phyloP scores from a whole-genome alignment of 2,113 vertebrate genomes.

The Rhinoptilus africanus region DNA sequence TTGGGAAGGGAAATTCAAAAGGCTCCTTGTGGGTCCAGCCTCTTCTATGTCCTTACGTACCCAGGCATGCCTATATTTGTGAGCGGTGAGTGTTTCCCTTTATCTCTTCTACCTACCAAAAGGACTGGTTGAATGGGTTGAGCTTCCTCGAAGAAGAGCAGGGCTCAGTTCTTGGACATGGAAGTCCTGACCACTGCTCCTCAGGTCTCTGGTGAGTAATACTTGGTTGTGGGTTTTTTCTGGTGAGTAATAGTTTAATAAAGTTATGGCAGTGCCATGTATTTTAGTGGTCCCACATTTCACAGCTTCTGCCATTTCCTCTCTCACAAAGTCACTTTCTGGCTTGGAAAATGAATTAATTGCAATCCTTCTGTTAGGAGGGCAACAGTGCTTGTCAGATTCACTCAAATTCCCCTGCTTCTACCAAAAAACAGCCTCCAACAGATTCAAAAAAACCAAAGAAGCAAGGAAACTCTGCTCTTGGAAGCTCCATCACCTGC shows the following conservation, averaged over 20 bases:
- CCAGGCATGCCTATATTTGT: fast-evolving
- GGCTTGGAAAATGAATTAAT: background rate
- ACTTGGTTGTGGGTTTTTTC: background rate
- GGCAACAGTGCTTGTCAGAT: background rate
- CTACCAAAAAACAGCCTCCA: background rate
- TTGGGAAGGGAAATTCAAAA: background rate
- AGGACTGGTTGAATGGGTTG: background rate
- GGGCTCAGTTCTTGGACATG: background rate
- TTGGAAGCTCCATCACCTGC: background rate
- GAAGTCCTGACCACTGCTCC: background rate
- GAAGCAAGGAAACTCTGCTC: background rate
- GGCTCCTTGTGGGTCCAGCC: background rate
- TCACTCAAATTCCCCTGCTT: background rate
- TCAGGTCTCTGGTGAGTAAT: background rate
- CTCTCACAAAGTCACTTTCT: background rate
- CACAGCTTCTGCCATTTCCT: background rate
- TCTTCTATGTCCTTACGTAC: fast-evolving
- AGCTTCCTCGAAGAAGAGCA: background rate
- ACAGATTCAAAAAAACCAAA: background rate
- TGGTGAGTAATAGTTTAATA: background rate
- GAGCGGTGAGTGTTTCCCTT: fast-evolving
- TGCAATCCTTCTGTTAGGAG: background rate
- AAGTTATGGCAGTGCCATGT: background rate
- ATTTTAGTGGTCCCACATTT: background rate
- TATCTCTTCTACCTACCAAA: background rate